Evolutionary conservation across 2,113 vertebrate genomes (phyloP), one percentile per base, ranked within the genome.

Genomic region (Pelobates fuscus): DNA sequence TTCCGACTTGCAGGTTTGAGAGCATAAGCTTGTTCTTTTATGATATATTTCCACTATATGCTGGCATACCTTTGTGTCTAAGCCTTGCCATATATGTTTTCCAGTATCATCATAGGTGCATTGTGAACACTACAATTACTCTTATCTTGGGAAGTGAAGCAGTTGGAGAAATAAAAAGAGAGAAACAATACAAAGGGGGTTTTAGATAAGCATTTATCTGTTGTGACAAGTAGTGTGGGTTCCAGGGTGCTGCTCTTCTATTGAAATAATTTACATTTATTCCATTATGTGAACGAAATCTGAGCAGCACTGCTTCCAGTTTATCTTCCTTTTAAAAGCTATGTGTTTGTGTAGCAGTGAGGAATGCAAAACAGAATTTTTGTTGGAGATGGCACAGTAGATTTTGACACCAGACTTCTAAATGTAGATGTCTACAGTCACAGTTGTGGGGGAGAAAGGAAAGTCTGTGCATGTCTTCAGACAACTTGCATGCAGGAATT

Each of bases 251-350:
- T 0, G 23, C 1, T 18, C 60, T 21, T 27, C 21, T 15, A 52
- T 18, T 79, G 71, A 79, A 84, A 78, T 52, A 54, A 71, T 71
- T 64, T 20, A 30, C 1, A 3, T 67, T 81, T 74, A 23, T 77
- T 43, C 1, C 44, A 17, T 17, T 69, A 52, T 12, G 26, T 72
- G 61, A 75, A 41, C 59, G 10, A 18, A 60, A 71, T 74, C 25
- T 57, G 55, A 76, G 49, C 23, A 43, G 43, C 3, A 25, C 24
- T 26, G 17, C 26, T 66, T 18, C 41, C 15, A 10, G 8, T 17
- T 43, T 64, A 41, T 55, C 52, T 55, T 55, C 21, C 6, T 7
- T 55, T 55, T 20, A 55, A 55, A 55, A 55, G n/a, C 52, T 12
- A 41, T 8, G 7, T 41, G 7, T 8, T 41, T 41, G 15, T 49